Percentiles rank a stretch among this genome's conserved stretches.
Evolutionary conservation across 2,113 vertebrate species (phyloP).

Genomic region (Aythya baeri): DNA sequence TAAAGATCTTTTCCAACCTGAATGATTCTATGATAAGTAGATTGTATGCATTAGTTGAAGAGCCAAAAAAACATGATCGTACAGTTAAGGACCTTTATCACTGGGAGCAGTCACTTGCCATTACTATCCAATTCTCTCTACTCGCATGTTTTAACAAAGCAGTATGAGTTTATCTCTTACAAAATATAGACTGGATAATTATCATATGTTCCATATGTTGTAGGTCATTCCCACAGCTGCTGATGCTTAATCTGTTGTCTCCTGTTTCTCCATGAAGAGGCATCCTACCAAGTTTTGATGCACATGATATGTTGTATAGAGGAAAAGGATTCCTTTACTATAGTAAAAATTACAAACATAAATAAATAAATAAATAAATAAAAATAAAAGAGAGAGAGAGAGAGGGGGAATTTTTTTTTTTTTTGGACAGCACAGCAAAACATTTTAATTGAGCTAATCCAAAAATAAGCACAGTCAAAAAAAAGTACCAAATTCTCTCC

Average conservation of each 20-base stretch:
- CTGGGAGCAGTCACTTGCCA: background rate
- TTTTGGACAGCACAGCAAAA: conserved; percentile 23
- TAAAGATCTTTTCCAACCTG: too few relatives aligned
- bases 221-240: conserved; percentile 33
- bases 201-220: background rate
- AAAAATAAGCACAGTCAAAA: background rate
- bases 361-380: fast-evolving
- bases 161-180: background rate
- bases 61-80: background rate
- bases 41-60: background rate
- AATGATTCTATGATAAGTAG: background rate
- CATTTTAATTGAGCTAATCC: conserved; percentile 12
- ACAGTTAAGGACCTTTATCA: background rate
- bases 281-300: background rate
- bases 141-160: background rate
- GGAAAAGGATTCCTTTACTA: background rate
- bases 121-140: background rate
- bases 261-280: background rate
- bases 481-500: background rate
- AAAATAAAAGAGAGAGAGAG: fast-evolving
- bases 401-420: background rate
- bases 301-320: background rate
- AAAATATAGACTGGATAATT: background rate
- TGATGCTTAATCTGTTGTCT: background rate
- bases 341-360: background rate